Evolutionary conservation across 1,140 invertebrate genomes (phyloP).

Genomic region (Heliconius melpomene): DNA sequence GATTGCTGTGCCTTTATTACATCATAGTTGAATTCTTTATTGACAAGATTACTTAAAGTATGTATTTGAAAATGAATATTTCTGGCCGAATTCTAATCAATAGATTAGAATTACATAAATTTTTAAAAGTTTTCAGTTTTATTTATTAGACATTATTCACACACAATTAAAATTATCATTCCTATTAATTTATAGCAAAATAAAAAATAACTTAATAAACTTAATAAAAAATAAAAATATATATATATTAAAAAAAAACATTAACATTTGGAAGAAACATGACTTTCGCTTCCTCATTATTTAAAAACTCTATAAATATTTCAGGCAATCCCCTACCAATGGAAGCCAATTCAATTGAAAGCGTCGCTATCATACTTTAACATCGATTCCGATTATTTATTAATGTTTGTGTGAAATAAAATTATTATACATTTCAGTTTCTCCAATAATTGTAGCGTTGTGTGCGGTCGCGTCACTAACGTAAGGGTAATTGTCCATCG

Average conservation of each 20-base stretch:
- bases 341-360: slow-evolving; percentile 38
- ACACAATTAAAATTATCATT: neutral
- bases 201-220: no score
- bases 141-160: neutral
- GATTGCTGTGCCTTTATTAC: no score
- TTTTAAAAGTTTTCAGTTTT: neutral
- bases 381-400: slow-evolving; percentile 39
- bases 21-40: no score
- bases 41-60: no score
- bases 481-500: slow-evolving; percentile 14
- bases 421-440: slow-evolving; percentile 39
- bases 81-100: no score
- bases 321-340: slow-evolving; percentile 6
- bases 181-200: neutral
- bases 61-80: no score
- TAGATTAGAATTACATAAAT: no score
- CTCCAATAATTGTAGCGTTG: slow-evolving; percentile 36
- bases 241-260: no score
- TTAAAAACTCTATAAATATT: slow-evolving; percentile 21
- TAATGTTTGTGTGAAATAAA: slow-evolving; percentile 43
- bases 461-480: slow-evolving; percentile 29
- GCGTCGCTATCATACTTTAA: slow-evolving; percentile 34
- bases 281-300: neutral
- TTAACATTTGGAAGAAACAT: neutral
- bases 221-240: no score